Conservation (phyloP, 2,797 vertebrate species). For the Falco columbarius region DNA sequence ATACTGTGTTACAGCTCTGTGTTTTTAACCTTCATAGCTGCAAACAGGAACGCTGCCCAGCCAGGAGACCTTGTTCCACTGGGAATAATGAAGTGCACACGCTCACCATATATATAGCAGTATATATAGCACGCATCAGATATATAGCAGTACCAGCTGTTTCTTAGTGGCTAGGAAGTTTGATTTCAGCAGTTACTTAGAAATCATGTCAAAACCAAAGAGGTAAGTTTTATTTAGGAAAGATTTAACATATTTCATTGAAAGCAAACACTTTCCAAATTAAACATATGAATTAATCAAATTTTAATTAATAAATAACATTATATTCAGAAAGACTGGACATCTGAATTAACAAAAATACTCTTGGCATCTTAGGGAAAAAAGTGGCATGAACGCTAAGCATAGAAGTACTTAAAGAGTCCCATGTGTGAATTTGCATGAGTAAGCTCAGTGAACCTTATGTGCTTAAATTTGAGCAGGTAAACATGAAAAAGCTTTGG, state of each 20-base stretch:
- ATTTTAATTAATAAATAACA: neutral
- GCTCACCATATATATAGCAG: neutral
- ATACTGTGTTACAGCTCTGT: neutral
- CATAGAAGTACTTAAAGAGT: neutral
- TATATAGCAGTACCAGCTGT: neutral
- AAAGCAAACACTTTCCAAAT: neutral
- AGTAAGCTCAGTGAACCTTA: neutral
- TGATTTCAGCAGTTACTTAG: neutral
- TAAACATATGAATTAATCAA: neutral
- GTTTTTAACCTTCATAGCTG: neutral
- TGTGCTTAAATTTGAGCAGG: neutral
- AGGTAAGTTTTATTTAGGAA: neutral
- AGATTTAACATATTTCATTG: neutral
- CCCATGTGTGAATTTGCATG: neutral
- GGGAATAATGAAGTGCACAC: neutral
- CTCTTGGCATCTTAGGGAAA: neutral
- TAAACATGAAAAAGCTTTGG: neutral
- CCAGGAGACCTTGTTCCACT: neutral
- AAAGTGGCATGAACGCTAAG: neutral
- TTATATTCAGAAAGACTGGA: neutral
- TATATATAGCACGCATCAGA: neutral
- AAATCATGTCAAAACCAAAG: neutral
- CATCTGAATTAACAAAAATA: neutral
- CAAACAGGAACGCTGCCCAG: neutral
- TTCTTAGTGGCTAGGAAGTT: neutral